phyloP scores from a whole-genome alignment of 2,888 invertebrate genomes.

The Choreutis nemorana region DNA sequence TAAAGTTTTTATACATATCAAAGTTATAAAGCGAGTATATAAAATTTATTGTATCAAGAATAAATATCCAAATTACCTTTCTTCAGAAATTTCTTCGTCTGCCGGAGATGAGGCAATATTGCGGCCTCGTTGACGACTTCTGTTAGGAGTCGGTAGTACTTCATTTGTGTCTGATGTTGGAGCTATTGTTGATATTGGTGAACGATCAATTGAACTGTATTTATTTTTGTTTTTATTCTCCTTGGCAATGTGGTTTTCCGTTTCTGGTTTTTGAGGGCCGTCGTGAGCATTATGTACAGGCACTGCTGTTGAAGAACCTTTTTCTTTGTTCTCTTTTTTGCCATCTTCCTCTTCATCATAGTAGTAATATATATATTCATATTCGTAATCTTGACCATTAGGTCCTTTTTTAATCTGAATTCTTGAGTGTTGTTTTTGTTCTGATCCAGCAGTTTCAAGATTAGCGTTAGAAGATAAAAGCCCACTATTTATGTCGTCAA shows the following conservation, averaged over 20 bases:
- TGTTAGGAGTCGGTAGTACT: conserved; percentile 60
- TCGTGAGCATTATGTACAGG: conserved; percentile 66
- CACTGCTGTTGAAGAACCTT: conserved; percentile 26
- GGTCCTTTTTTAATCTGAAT: conserved; percentile 88
- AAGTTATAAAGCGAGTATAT: background rate
- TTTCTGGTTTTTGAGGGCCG: conserved; percentile 62
- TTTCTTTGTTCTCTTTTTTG: conserved; percentile 25
- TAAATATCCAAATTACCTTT: conserved; percentile 36
- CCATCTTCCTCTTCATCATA: conserved; percentile 82
- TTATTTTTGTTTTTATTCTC: conserved; percentile 59
- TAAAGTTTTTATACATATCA: background rate
- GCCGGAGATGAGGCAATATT: conserved; percentile 49
- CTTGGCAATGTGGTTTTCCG: conserved; percentile 43
- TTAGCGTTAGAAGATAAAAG: conserved; percentile 58
- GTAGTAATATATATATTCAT: conserved; percentile 91
- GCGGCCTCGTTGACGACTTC: conserved; percentile 59
- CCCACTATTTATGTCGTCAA: conserved; percentile 55
- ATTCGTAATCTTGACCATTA: conserved; percentile 90
- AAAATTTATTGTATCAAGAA: background rate
- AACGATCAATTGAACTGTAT: conserved; percentile 65
- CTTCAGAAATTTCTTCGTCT: conserved; percentile 61
- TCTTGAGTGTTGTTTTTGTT: conserved; percentile 74
- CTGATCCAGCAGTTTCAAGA: conserved; percentile 71
- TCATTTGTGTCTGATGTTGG: conserved; percentile 72
- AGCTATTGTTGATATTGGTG: conserved; percentile 26